Base-by-base conservation (phyloP, 2,113 vertebrate genomes). In the Coptodon bakossiorum region DNA sequence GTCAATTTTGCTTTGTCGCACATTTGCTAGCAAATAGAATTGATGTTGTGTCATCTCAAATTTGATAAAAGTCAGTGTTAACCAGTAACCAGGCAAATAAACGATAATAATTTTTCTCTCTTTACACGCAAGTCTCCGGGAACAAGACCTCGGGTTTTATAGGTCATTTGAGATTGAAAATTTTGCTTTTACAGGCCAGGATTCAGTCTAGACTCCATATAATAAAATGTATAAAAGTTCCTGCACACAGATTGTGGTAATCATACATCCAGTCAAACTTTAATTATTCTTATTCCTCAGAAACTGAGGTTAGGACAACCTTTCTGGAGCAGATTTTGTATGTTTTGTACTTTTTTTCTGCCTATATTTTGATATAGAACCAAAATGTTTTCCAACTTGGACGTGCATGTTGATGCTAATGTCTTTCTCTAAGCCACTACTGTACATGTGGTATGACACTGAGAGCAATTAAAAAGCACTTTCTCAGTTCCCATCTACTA, bases 151-250 rank as follows among this genome's bases (percentile, higher is more conserved):
- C 45, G 19, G 61, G 71, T 87, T 96, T 95, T 94, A 95, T 92
- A 90, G 93, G 93, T 94, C 93, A 93, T 93, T 92, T 91, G 92
- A 95, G 93, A 94, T 93, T n/a, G 17, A 90, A 90, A 95, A 91
- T 94, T 91, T 94, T 79, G 83, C 79, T 88, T 95, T 95, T 91
- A 94, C 85, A 22, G 84, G 83, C 84, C 93, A 90, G 88, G 85
- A 84, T 82, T 93, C 82, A 71, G 90, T 91, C 90, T 91, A 93
- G 94, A 88, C 91, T 86, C 50, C 40, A 50, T 89, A 91, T 92
- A 86, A 86, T 93, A 88, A 92, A 94, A 94, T 19, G 86, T 86
- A 86, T 17, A 24, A 22, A 82, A 84, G 68, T 91, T 78, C 80
- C 53, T 89, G 90, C 71, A 83, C 81, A 81, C 90, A 89, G 93